phyloP scores from a whole-genome alignment of 2,113 vertebrate species.

The Morphnarchus princeps region DNA sequence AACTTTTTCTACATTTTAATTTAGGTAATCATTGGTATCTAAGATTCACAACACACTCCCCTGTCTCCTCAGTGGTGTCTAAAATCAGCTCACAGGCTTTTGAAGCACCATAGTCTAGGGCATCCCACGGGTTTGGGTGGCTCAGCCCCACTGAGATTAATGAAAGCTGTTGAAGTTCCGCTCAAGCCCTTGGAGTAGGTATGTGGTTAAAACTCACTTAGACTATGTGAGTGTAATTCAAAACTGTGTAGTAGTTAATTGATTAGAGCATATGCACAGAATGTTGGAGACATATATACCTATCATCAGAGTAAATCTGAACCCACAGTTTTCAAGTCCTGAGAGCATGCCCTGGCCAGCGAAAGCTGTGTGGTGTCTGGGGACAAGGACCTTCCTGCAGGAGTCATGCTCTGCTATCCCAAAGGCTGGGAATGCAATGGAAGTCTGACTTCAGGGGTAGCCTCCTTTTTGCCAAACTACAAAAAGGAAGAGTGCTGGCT shows the following conservation, averaged over 20 bases:
- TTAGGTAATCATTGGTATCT: background rate
- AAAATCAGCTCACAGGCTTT: background rate
- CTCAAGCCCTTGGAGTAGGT: background rate
- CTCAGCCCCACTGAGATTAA: background rate
- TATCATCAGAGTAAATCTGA: background rate
- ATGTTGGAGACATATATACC: background rate
- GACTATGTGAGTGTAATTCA: background rate
- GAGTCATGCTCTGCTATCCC: background rate
- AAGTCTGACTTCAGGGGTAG: background rate
- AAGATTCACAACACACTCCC: background rate
- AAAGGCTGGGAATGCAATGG: background rate
- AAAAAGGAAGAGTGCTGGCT: background rate
- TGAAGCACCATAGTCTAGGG: background rate
- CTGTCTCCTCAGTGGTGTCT: background rate
- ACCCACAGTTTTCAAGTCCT: background rate
- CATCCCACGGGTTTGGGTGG: background rate
- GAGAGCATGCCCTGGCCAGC: fast-evolving
- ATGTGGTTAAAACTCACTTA: background rate
- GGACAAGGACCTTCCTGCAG: background rate
- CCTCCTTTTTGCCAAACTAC: background rate
- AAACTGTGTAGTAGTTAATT: background rate
- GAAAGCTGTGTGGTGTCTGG: background rate
- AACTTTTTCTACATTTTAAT: background rate
- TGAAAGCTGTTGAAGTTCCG: background rate
- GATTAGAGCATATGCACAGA: background rate